A percentile compares a stretch with the other conserved stretches of the same genome.
phyloP scores from a whole-genome alignment of 2,888 invertebrate species.

The Drosophila suboccidentalis region DNA sequence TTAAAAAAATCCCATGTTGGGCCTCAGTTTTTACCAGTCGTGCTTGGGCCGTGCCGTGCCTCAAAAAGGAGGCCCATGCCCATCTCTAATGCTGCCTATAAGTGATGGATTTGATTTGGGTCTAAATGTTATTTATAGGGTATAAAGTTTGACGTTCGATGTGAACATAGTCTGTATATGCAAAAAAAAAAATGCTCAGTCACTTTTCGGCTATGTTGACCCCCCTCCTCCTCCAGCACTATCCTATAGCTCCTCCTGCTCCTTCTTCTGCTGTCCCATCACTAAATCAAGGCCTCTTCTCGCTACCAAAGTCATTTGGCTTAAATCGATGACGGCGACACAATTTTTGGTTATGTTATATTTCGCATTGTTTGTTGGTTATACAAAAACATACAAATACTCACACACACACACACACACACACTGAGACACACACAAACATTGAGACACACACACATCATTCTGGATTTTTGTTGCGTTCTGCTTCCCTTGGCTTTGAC shows the following conservation, averaged over 20 bases:
- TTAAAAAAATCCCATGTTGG: too few relatives aligned
- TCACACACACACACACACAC: slow-evolving; percentile 4
- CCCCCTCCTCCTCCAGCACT: background rate
- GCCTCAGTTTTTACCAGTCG: too few relatives aligned
- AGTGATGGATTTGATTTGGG: slow-evolving; percentile 10
- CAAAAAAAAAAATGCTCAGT: slow-evolving; percentile 24
- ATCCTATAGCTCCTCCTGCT: background rate
- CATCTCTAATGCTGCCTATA: slow-evolving; percentile 1
- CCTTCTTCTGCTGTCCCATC: background rate
- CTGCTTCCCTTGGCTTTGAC: slow-evolving; percentile 15
- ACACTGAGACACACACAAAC: background rate
- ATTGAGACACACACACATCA: background rate
- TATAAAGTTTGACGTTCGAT: background rate
- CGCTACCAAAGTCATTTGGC: slow-evolving; percentile 56
- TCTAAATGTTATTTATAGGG: background rate
- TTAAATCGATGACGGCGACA: slow-evolving; percentile 78
- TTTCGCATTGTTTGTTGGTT: slow-evolving; percentile 33
- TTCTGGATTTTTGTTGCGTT: slow-evolving; percentile 50
- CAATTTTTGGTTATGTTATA: slow-evolving; percentile 54
- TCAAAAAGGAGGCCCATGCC: too few relatives aligned
- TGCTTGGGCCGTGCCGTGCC: too few relatives aligned
- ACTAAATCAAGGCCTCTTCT: slow-evolving; percentile 25
- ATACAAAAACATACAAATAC: slow-evolving; percentile 19
- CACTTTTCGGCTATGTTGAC: slow-evolving; percentile 8
- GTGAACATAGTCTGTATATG: background rate